These are phyloP conservation scores for Trematomus loennbergii DNA, from an alignment of 2,113 vertebrate species.

Conservation along the genomic window DNA sequence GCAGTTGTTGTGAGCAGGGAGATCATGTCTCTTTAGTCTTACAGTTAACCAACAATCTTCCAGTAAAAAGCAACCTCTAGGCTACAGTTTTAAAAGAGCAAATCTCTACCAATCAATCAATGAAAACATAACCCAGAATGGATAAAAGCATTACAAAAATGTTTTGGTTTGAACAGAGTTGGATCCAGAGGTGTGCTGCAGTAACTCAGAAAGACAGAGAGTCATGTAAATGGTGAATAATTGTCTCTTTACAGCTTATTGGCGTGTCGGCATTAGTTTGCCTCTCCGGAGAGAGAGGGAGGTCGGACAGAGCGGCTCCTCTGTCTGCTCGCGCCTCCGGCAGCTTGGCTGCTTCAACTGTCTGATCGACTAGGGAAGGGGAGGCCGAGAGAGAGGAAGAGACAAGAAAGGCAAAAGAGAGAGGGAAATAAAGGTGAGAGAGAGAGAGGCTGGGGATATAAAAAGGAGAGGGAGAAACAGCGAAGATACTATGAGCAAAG, in stretches of 20 bases:
- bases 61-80: constrained; percentile 28
- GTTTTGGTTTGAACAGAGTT: neutral
- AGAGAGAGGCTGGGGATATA: neutral
- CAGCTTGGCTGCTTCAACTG: constrained; percentile 75
- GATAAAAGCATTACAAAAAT: constrained; percentile 24
- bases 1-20: constrained; percentile 17
- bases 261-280: constrained; percentile 71
- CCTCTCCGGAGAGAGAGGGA: constrained; percentile 69
- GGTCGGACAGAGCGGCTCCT: constrained; percentile 73
- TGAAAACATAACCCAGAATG: constrained; percentile 7
- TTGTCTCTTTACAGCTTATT: constrained; percentile 72
- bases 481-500: constrained; percentile 6
- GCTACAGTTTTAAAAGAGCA: constrained; percentile 1
- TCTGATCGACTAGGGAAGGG: constrained; percentile 64
- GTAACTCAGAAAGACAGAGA: constrained; percentile 44
- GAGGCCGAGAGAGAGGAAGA: constrained; percentile 43
- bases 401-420: constrained; percentile 31
- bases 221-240: constrained; percentile 77
- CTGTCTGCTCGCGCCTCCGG: constrained; percentile 70
- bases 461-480: neutral
- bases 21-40: constrained; percentile 32
- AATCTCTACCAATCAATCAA: constrained; percentile 27
- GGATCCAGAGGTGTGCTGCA: constrained; percentile 26
- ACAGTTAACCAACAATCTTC: constrained; percentile 17
- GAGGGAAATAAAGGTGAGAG: constrained; percentile 4